Conservation (phyloP, 2,797 vertebrate genomes). For the Novumbra hubbsi region DNA sequence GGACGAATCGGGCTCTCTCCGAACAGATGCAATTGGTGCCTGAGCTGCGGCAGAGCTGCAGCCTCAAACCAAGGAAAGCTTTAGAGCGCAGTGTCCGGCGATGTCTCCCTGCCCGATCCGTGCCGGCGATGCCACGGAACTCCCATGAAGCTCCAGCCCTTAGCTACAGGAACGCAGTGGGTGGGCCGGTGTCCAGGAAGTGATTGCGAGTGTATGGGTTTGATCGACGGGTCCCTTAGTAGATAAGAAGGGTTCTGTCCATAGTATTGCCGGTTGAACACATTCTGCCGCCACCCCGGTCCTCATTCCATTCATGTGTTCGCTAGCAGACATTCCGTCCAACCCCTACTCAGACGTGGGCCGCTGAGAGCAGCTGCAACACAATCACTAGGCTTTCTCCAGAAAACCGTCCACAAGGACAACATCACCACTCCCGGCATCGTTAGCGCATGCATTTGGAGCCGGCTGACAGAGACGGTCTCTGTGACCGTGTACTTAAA, state of each 20-base stretch:
- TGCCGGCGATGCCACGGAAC: background rate
- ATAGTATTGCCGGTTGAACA: constrained; percentile 24
- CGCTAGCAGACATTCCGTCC: constrained; percentile 32
- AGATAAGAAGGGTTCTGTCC: constrained; percentile 46
- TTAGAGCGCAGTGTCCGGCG: background rate
- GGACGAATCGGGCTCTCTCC: background rate
- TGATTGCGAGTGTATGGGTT: constrained; percentile 31
- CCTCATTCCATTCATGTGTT: constrained; percentile 40
- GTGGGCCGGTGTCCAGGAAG: constrained; percentile 25
- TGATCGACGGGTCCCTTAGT: constrained; percentile 36
- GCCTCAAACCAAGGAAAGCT: background rate
- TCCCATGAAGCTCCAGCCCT: background rate
- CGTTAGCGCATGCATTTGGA: background rate
- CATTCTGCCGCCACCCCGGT: constrained; percentile 55
- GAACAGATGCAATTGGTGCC: background rate
- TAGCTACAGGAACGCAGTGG: constrained; percentile 20
- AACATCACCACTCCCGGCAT: background rate
- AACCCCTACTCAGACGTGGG: constrained; percentile 31
- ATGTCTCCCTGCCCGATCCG: background rate
- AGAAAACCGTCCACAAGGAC: constrained; percentile 5
- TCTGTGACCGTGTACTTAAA: constrained; percentile 29
- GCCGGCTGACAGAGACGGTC: constrained; percentile 21
- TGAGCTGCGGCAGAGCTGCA: background rate
- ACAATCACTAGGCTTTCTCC: constrained; percentile 10
- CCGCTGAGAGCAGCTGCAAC: constrained; percentile 10